phyloP scores from a whole-genome alignment of 2,113 vertebrate species.

The Grus americana region DNA sequence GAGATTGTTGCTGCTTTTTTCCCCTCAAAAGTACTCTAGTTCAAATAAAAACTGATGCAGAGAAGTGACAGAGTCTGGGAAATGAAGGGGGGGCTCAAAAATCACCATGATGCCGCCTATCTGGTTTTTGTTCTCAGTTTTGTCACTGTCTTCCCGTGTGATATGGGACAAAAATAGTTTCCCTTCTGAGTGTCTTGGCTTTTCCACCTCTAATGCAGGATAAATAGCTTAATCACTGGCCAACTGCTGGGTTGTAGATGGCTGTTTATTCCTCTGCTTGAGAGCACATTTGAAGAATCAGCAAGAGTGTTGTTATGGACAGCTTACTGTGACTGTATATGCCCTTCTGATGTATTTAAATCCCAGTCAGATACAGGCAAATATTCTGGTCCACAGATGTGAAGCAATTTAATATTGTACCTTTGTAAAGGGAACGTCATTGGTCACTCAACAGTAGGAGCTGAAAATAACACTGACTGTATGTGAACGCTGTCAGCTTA shows the following conservation, averaged over 20 bases:
- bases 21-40: not conserved
- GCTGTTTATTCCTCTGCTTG: not conserved
- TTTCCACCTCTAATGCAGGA: not conserved
- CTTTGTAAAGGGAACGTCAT: not conserved
- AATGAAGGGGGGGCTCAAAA: not conserved
- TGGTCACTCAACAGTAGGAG: not conserved
- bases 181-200: not conserved
- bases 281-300: not conserved
- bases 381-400: not conserved
- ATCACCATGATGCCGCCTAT: not conserved
- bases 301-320: not conserved
- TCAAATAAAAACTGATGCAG: not conserved
- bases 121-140: not conserved
- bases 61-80: not conserved
- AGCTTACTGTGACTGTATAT: not conserved
- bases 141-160: not conserved
- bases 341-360: not conserved
- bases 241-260: not conserved
- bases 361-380: not conserved
- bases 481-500: not conserved
- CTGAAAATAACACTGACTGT: not conserved
- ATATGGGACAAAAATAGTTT: not conserved
- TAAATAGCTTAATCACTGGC: not conserved
- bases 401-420: not conserved
- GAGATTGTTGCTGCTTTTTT: not conserved